Evolutionary conservation across 2,888 invertebrate genomes (phyloP).

Genomic region (Muschampia plurimacula): DNA sequence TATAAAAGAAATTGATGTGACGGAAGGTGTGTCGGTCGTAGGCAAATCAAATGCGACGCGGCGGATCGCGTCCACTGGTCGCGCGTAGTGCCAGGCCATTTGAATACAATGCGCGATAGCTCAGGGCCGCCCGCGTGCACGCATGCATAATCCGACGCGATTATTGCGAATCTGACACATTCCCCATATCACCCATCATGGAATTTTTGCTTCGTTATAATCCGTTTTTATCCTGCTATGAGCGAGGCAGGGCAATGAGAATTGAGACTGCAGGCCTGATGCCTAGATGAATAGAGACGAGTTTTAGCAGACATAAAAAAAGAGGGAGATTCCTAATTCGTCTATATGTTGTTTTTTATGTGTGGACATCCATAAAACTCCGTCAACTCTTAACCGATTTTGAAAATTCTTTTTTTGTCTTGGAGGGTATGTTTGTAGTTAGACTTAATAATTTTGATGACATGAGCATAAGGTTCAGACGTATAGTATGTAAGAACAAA

Average conservation of each 20-base stretch:
- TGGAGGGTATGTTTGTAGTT: no score
- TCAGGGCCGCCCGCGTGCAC: conserved; percentile 75
- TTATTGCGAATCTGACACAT: conserved; percentile 75
- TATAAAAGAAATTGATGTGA: background rate
- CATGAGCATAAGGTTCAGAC: no score
- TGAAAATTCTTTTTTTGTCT: no score
- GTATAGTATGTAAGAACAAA: no score
- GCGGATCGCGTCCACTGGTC: conserved; percentile 31
- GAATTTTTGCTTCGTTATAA: conserved; percentile 31
- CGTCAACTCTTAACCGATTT: no score
- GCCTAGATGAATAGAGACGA: background rate
- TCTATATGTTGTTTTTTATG: no score
- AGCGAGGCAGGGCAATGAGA: background rate
- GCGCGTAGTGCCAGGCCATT: conserved; percentile 54
- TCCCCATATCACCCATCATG: conserved; percentile 51
- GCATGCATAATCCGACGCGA: conserved; percentile 76
- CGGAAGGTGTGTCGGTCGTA: conserved; percentile 29
- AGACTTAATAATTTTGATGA: no score
- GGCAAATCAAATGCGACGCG: conserved; percentile 15
- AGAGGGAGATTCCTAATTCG: no score
- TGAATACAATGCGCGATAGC: conserved; percentile 84
- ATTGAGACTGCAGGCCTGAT: background rate
- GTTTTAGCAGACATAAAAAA: no score
- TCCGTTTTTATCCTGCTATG: background rate
- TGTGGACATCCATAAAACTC: no score